phyloP scores from a whole-genome alignment of 2,888 invertebrate species.

The Gymnocheta viridis region DNA sequence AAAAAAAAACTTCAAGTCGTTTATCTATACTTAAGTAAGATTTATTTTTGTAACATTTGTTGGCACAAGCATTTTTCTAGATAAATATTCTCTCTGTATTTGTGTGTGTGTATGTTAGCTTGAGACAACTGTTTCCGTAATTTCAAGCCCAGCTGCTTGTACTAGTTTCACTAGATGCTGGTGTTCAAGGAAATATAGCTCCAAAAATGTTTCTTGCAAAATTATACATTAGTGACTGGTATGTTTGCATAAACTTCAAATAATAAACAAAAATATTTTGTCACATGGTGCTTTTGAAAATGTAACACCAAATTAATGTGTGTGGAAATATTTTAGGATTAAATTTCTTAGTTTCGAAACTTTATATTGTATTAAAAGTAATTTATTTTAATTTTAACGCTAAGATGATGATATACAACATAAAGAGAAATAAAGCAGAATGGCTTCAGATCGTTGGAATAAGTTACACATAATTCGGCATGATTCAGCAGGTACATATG shows the following conservation, averaged over 20 bases:
- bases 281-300: conserved; percentile 44
- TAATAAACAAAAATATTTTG: conserved; percentile 55
- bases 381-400: not conserved
- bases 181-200: conserved; percentile 18
- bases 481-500: too few relatives aligned
- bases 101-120: not conserved
- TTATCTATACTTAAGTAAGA: conserved; percentile 72
- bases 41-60: conserved; percentile 71
- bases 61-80: conserved; percentile 61
- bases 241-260: conserved; percentile 46
- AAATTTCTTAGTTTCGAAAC: conserved; percentile 27
- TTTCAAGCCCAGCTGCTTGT: conserved; percentile 14
- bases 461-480: not conserved
- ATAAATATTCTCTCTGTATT: conserved; percentile 13
- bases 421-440: not conserved
- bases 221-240: conserved; percentile 14
- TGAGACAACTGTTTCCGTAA: conserved; percentile 6
- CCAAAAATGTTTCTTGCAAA: conserved; percentile 16
- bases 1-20: conserved; percentile 71
- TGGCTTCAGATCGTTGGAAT: too few relatives aligned
- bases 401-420: not conserved
- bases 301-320: conserved; percentile 54
- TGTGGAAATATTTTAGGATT: conserved; percentile 51
- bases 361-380: conserved; percentile 22
- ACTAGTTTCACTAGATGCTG: not conserved